Evolutionary conservation across 2,888 invertebrate genomes (phyloP).

Genomic region (Ophion ventricosus): DNA sequence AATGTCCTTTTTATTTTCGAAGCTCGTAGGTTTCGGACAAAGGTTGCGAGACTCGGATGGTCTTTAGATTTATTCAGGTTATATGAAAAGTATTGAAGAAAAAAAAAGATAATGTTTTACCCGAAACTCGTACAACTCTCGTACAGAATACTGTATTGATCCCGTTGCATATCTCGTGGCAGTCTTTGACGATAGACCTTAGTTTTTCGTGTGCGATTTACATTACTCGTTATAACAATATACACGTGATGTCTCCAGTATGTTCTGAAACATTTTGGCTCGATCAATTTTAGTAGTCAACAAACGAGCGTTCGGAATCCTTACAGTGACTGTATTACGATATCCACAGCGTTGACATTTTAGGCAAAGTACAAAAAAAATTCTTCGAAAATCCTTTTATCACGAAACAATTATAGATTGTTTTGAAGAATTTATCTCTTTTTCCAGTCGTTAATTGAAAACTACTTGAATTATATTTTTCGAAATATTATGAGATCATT

Average conservation of each 20-base stretch:
- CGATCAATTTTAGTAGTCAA: constrained; percentile 31
- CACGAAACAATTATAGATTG: not conserved
- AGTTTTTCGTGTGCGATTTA: constrained; percentile 49
- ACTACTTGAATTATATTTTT: not conserved
- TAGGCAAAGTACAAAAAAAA: constrained; percentile 3
- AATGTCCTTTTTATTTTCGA: not conserved
- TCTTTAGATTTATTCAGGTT: constrained; percentile 9
- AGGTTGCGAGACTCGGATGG: not conserved
- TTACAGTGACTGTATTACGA: constrained; percentile 7
- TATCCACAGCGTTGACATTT: constrained; percentile 17
- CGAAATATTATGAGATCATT: not conserved
- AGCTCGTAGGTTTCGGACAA: not conserved
- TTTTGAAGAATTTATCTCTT: not conserved
- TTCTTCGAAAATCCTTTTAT: not conserved
- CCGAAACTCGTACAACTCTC: constrained; percentile 48
- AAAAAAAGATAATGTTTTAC: constrained; percentile 19
- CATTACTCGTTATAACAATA: constrained; percentile 36
- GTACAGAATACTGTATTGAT: constrained; percentile 76
- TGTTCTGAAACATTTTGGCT: constrained; percentile 48
- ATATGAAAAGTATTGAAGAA: constrained; percentile 7
- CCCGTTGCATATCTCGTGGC: constrained; percentile 74
- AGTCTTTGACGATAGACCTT: constrained; percentile 71
- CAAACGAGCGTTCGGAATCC: constrained; percentile 10
- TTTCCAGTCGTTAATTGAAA: not conserved
- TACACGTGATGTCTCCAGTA: constrained; percentile 33